A percentile compares a stretch with the other conserved stretches of the same genome.
These are phyloP conservation scores for Oreochromis spilurus DNA, from an alignment of 2,113 vertebrate genomes.

Conservation along the genomic window DNA sequence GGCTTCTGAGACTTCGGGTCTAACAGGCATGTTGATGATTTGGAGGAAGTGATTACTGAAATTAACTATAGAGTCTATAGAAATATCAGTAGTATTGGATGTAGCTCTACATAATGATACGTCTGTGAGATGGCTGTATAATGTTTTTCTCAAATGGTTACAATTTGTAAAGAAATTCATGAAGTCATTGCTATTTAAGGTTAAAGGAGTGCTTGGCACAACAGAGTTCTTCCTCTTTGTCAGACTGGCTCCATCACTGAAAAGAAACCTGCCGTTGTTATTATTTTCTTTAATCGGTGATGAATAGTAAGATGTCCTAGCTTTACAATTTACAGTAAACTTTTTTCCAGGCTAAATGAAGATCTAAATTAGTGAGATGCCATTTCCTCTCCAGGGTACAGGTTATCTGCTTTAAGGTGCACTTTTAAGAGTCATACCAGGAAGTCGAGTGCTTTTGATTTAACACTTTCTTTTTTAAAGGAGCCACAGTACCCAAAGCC, in stretches of 20 bases:
- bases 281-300: not conserved
- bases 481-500: not conserved
- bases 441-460: not conserved
- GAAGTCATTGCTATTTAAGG: not conserved
- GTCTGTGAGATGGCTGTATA: not conserved
- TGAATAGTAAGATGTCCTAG: not conserved
- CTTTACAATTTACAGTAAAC: not conserved
- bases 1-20: not conserved
- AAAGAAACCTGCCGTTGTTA: not conserved
- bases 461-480: not conserved
- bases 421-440: not conserved
- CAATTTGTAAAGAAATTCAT: not conserved
- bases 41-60: not conserved
- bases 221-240: not conserved
- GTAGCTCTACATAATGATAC: not conserved
- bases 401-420: not conserved
- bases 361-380: not conserved
- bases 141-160: not conserved
- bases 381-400: not conserved
- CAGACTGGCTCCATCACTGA: not conserved
- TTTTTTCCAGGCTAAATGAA: not conserved
- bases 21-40: not conserved
- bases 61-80: not conserved
- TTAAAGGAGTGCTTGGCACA: not conserved
- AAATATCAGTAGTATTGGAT: accelerated